A percentile compares a stretch with the other conserved stretches of the same genome.
Conservation (phyloP, 2,113 vertebrate species). For the Erythrocercus mccallii region DNA sequence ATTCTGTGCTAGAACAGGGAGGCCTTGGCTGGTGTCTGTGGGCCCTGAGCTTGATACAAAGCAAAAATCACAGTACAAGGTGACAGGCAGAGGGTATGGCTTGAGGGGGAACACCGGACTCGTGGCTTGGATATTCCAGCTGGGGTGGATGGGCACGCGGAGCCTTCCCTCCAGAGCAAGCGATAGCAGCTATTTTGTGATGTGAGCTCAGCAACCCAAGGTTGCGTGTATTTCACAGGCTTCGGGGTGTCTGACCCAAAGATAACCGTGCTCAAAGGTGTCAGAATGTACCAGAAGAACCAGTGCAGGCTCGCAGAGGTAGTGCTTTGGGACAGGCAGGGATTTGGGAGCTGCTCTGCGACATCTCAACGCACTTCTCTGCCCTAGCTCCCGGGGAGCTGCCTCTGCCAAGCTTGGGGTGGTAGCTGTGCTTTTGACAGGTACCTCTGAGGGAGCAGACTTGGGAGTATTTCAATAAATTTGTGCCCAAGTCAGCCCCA, state of each 20-base stretch:
- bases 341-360: not conserved
- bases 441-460: not conserved
- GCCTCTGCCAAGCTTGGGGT: not conserved
- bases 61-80: not conserved
- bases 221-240: not conserved
- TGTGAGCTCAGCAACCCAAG: not conserved
- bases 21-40: not conserved
- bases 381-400: accelerated
- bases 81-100: not conserved
- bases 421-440: not conserved
- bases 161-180: not conserved
- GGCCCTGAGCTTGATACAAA: not conserved
- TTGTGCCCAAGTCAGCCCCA: not conserved
- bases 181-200: not conserved
- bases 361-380: not conserved
- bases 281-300: slow-evolving; percentile 21
- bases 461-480: not conserved
- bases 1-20: not conserved
- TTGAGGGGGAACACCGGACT: not conserved
- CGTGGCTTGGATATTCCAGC: not conserved
- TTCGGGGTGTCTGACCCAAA: not conserved
- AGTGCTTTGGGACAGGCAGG: not conserved
- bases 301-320: not conserved
- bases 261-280: not conserved
- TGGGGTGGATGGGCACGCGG: not conserved